Evolutionary conservation across 2,888 invertebrate genomes (phyloP), one percentile per base, ranked within the genome.

Genomic region (Chymomyza fuscimana): DNA sequence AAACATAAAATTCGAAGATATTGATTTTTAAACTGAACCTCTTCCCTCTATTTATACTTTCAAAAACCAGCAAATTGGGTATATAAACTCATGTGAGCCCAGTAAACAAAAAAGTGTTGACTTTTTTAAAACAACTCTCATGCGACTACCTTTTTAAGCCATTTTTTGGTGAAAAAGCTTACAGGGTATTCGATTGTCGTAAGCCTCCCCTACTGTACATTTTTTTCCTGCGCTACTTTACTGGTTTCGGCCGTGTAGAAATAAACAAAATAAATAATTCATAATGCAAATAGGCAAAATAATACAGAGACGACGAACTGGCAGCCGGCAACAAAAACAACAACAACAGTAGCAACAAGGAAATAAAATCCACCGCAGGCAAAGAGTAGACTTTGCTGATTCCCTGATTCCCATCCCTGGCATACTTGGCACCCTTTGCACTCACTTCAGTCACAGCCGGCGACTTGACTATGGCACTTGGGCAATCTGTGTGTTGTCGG

Each of bases 261-360:
- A 79, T 86, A 77, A 81, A 79, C 74, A 81, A 86, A 84, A 87
- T 87, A 87, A 84, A 84, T 84, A 83, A 83, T 87, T 87, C 84
- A 84, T 84, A 87, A 87, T 84, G 86, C 86, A 87, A 86, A 86
- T 84, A 83, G 86, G 77, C 86, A 69, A 78, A 73, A 46, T 46
- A 59, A 71, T 67, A 74, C 72, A 74, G 69, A 32, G 32, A 32
- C 68, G 58, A 59, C 69, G 54, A 60, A 59, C 71, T n/a, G 56
- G 64, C 32, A 22, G 54, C 19, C 40, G 56, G 36, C 36, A 15
- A n/a, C 71, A 67, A 52, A 61, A 65, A 60, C 65, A 74, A 70
- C 69, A 50, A 50, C 69, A 67, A 56, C 63, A 65, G 56, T 62
- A 72, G 78, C 69, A 74, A 70, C 69, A 50, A 52, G 73, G 61